Base-by-base conservation (phyloP, 2,113 vertebrate genomes). In the Salvator merianae region DNA sequence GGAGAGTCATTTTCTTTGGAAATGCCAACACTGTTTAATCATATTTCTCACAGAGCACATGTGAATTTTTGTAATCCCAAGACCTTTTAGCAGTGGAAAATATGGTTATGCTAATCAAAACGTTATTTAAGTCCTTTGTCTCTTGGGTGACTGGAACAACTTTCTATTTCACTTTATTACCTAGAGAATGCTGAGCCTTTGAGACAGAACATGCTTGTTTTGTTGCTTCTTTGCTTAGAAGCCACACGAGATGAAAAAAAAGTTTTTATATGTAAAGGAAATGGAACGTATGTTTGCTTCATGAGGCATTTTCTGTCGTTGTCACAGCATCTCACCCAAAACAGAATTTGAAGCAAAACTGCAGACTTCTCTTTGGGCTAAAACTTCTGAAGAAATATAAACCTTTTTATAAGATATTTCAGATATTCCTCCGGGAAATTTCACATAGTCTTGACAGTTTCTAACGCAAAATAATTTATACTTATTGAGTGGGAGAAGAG, bases 1-100 rank as follows among this genome's bases (percentile, higher is more conserved):
- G 50, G 10, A 38, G 22, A 62, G 34, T 78, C 68, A 59, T 13
- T 53, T 87, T 92, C 79, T 92, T 87, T 87, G 84, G 43, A 84
- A 84, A 63, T 84, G 83, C 85, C 89, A 88, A 73, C 32, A 92
- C 90, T 89, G 89, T 88, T 94, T 90, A 91, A 84, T 87, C 88
- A 79, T 90, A 84, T 89, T 86, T 89, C 69, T 89, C 84, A 79
- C 76, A 62, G 70, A 79, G 88, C 88, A 90, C 81, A 28, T 14
- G 12, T 77, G 83, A 14, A 77, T 55, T 40, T 72, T 70, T 75
- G 83, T 34, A 47, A 74, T 83, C 80, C 89, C 66, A 82, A 91
- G 92, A 82, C 3, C 83, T 0, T 3, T 83, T 77, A 87, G 13
- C 40, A 30, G 40, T 14, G 69, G n/a, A 69, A 87, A 91, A 86